Base-by-base conservation (phyloP, 2,797 vertebrate genomes). In the Pogonophryne albipinna region DNA sequence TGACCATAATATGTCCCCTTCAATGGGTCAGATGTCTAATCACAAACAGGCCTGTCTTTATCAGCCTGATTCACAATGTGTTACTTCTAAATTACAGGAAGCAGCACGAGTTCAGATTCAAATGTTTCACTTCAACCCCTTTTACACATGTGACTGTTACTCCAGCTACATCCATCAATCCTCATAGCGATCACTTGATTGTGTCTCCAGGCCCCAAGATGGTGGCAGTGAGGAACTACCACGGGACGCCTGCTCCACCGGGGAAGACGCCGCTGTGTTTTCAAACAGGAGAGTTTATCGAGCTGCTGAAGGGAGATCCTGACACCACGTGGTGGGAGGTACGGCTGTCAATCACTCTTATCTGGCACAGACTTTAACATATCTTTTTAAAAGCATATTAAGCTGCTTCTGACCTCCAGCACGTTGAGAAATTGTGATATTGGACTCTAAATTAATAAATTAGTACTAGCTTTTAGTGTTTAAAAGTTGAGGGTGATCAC, bases 291-390 rank as follows among this genome's bases (percentile, higher is more conserved):
- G 98, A 99, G 0, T 95, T 97, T 66, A 97, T 99, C 0, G 98
- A 99, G 93, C 95, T 99, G 66, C 94, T 99, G 42, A 95, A 97
- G 69, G 98, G 98, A 0, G 98, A 99, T 87, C 97, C 97, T 0
- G 98, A 99, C 79, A 96, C 97, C 0, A 85, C 94, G 0, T 99
- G 98, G 97, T 99, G 98, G 98, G 98, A 99, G 97, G 98, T 98
- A 93, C 85, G 69, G 63, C 16, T 13, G 13, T 38, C 3, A 12
- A 0, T 56, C 13, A 19, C 45, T 58, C 44, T 4, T 27, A 3
- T 53, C 47, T 59, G 16, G 4, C 27, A 5, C 27, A 27, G 27
- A 27, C 27, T 27, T 27, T 5, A 27, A 27, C 4, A 1, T 27
- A 27, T 27, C 27, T 27, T 27, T 4, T 27, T 27, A 27, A 27